phyloP scores from a whole-genome alignment of 2,797 vertebrate genomes.

The Carcharodon carcharias region DNA sequence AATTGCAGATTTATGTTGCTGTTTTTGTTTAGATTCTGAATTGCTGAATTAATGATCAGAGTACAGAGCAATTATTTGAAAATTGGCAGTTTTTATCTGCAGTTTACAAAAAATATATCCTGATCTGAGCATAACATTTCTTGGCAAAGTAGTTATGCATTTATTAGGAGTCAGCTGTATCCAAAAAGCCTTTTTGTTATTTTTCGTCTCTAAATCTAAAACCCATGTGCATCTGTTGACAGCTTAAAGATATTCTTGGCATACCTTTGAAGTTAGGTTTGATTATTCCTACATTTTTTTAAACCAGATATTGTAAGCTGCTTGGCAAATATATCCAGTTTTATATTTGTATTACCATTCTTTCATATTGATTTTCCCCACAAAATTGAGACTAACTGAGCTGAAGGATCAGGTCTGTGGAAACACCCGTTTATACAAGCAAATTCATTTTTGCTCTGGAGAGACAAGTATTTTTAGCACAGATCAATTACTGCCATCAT shows the following conservation, averaged over 20 bases:
- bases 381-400: background rate
- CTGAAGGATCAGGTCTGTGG: background rate
- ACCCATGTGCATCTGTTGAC: background rate
- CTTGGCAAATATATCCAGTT: background rate
- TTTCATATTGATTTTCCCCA: background rate
- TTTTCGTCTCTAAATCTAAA: background rate
- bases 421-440: background rate
- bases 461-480: background rate
- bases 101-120: slow-evolving; percentile 13
- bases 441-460: background rate
- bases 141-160: background rate
- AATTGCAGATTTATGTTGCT: background rate
- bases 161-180: background rate
- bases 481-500: background rate
- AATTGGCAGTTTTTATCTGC: slow-evolving; percentile 30
- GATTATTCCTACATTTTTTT: background rate
- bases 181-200: slow-evolving; percentile 16
- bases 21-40: slow-evolving; percentile 12
- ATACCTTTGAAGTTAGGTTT: background rate
- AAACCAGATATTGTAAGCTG: background rate
- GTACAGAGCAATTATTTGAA: slow-evolving; percentile 9
- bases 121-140: slow-evolving; percentile 29
- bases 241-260: slow-evolving; percentile 6
- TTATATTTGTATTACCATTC: too few relatives aligned
- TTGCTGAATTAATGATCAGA: slow-evolving; percentile 10